Evolutionary conservation across 2,113 vertebrate genomes (phyloP), one percentile per base, ranked within the genome.

Genomic region (Mugil cephalus): DNA sequence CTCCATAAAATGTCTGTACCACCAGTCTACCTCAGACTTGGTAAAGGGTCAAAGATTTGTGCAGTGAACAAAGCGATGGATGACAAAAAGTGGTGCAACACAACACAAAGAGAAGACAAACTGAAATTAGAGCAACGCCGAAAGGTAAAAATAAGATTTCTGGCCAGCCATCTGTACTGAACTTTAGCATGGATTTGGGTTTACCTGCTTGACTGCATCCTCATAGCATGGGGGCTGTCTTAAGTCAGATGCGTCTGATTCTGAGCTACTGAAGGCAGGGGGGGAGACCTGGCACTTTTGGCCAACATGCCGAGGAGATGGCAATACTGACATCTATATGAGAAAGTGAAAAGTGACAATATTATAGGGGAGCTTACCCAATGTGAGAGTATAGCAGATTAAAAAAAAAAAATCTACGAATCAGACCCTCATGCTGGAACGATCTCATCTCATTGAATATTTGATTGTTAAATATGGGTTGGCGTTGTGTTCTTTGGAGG

Each of bases 201-300:
- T 94, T 96, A 96, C 96, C 96, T 97, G 97, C 91, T 97, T 97
- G 59, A 98, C 92, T 92, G 96, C 97, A 94, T 98, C 96, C 94
- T 97, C 95, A 89, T 98, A 97, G 88, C 96, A 95, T 68, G 96
- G 96, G 90, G 96, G 96, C 92, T 97, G 96, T 90, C 95, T 95
- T 94, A 94, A 87, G 87, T 96, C 94, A 84, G 95, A 93, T 89
- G 94, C 93, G 78, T 94, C 86, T 90, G 94, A 92, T 80, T 91
- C 94, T 92, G 95, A 93, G 90, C 95, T 96, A 94, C 92, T 94
- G 95, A 97, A 96, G 87, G 90, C 92, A 79, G 95, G 90, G 93
- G 94, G 87, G 79, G 94, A 89, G 91, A 94, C 84, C 88, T 95
- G 91, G 93, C 95, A 94, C 88, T 96, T 97, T 92, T 91, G 95